phyloP scores from a whole-genome alignment of 2,797 vertebrate genomes.

The Cottoperca gobio region DNA sequence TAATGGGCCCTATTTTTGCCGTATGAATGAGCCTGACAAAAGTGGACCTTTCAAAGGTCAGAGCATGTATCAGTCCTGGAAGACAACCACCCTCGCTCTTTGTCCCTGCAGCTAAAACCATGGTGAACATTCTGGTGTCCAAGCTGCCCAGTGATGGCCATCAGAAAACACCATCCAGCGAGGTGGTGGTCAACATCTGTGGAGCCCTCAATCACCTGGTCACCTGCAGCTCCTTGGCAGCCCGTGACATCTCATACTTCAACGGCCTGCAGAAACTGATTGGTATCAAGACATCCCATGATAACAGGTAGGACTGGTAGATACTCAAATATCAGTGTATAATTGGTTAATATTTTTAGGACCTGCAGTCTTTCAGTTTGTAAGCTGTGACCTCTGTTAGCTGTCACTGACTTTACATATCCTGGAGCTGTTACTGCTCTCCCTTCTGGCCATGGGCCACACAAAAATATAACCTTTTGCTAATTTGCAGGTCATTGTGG shows the following conservation, averaged over 20 bases:
- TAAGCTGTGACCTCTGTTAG: constrained; percentile 4
- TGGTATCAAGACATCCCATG: constrained; percentile 91
- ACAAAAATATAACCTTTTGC: constrained; percentile 1
- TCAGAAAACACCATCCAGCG: constrained; percentile 87
- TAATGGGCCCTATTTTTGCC: no score
- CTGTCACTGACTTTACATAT: background rate
- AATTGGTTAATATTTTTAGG: background rate
- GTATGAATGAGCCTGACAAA: background rate
- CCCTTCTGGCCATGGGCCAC: background rate
- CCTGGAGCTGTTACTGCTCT: background rate
- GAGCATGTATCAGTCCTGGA: background rate
- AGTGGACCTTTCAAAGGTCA: background rate
- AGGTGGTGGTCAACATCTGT: constrained; percentile 93
- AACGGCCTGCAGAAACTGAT: constrained; percentile 93
- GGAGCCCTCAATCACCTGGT: constrained; percentile 94
- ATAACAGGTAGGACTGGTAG: constrained; percentile 86
- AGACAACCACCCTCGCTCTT: background rate
- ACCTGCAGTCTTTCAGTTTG: background rate
- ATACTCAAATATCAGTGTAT: background rate
- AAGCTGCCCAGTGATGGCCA: constrained; percentile 89
- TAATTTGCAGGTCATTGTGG: background rate
- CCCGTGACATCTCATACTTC: constrained; percentile 92
- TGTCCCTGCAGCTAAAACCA: constrained; percentile 87
- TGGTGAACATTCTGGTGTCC: constrained; percentile 90
- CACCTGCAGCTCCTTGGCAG: constrained; percentile 90